Evolutionary conservation across 1,140 invertebrate species (phyloP).

Genomic region (Drosophila jambulina): DNA sequence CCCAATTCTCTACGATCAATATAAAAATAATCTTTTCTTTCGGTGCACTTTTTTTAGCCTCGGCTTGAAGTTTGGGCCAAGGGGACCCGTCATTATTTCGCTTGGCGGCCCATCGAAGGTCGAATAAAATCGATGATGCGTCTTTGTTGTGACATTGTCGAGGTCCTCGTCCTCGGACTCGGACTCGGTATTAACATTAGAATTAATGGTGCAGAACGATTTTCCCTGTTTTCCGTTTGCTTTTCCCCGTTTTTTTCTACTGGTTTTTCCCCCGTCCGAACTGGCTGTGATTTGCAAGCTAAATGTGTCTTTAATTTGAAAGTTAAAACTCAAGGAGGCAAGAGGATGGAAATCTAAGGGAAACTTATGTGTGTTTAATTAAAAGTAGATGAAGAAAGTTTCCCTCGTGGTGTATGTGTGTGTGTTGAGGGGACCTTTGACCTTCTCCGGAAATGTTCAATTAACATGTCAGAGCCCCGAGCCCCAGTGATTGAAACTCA

Average conservation of each 20-base stretch:
- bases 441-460: slow-evolving; percentile 18
- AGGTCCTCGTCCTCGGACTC: slow-evolving; percentile 56
- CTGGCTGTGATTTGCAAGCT: slow-evolving; percentile 50
- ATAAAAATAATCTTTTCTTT: neutral
- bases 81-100: slow-evolving; percentile 67
- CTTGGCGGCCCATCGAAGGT: slow-evolving; percentile 78
- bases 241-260: slow-evolving; percentile 26
- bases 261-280: neutral
- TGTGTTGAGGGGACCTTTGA: slow-evolving; percentile 1
- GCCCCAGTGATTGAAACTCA: slow-evolving; percentile 32
- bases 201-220: slow-evolving; percentile 78
- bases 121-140: slow-evolving; percentile 76
- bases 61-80: slow-evolving; percentile 28
- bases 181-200: slow-evolving; percentile 77
- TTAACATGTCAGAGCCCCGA: slow-evolving; percentile 37
- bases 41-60: slow-evolving; percentile 1
- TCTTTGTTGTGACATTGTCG: slow-evolving; percentile 51
- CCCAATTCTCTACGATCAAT: fast-evolving
- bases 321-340: slow-evolving; percentile 57
- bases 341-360: slow-evolving; percentile 15
- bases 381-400: slow-evolving; percentile 42
- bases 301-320: slow-evolving; percentile 80
- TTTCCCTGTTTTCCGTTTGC: slow-evolving; percentile 44
- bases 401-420: neutral
- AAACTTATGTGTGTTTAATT: slow-evolving; percentile 46